These are phyloP conservation scores for Acanthochromis polyacanthus DNA, from an alignment of 2,113 vertebrate genomes.

Conservation along the genomic window DNA sequence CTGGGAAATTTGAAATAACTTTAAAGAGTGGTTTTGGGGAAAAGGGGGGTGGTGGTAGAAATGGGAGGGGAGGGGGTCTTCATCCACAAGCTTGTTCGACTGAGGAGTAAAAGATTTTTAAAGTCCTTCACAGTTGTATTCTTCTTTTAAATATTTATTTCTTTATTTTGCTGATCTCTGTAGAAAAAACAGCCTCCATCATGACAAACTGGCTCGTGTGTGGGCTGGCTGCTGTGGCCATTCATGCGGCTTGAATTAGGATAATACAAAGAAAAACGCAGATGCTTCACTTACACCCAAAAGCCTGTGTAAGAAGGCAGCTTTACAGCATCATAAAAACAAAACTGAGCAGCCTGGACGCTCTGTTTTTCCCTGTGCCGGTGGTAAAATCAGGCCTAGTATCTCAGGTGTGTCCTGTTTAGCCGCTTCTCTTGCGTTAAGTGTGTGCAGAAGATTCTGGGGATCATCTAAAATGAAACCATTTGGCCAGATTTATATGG, in stretches of 20 bases:
- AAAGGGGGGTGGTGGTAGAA: slow-evolving; percentile 73
- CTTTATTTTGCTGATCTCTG: slow-evolving; percentile 92
- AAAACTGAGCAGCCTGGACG: slow-evolving; percentile 3
- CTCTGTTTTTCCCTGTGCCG: background rate
- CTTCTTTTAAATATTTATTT: slow-evolving; percentile 88
- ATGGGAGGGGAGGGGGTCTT: slow-evolving; percentile 83
- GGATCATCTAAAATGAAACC: slow-evolving; percentile 85
- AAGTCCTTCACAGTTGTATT: slow-evolving; percentile 85
- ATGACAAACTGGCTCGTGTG: slow-evolving; percentile 65
- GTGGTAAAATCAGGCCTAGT: slow-evolving; percentile 28
- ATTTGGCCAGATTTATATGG: slow-evolving; percentile 83
- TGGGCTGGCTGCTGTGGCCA: slow-evolving; percentile 59
- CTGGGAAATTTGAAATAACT: slow-evolving; percentile 99
- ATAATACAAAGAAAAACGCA: slow-evolving; percentile 53
- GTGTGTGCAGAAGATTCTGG: slow-evolving; percentile 72
- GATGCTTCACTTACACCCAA: slow-evolving; percentile 43
- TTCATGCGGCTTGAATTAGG: slow-evolving; percentile 52
- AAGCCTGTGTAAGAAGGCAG: slow-evolving; percentile 29
- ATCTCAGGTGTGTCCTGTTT: slow-evolving; percentile 57
- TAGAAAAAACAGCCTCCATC: slow-evolving; percentile 67
- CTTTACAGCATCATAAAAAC: slow-evolving; percentile 18
- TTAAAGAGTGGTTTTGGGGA: slow-evolving; percentile 94
- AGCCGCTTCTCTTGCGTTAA: slow-evolving; percentile 39
- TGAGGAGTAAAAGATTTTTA: slow-evolving; percentile 91
- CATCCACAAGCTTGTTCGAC: slow-evolving; percentile 97